These are phyloP conservation scores for Lophotriccus pileatus DNA, from an alignment of 2,797 vertebrate genomes.

Conservation along the genomic window DNA sequence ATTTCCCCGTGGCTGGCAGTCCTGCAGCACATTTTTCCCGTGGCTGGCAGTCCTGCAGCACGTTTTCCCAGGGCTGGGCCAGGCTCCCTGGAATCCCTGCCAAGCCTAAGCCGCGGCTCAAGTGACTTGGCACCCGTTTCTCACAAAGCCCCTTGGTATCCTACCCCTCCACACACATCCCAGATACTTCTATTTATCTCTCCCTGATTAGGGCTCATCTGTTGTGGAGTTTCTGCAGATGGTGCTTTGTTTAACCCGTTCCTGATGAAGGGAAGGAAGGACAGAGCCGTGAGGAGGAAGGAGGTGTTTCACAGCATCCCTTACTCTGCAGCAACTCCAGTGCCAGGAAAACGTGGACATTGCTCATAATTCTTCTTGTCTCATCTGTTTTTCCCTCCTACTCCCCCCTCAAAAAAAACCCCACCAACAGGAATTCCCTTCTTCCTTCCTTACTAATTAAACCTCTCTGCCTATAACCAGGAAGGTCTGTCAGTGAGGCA, in stretches of 20 bases:
- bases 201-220: background rate
- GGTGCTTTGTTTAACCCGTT: slow-evolving; percentile 66
- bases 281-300: slow-evolving; percentile 42
- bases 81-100: background rate
- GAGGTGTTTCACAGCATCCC: slow-evolving; percentile 33
- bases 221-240: slow-evolving; percentile 34
- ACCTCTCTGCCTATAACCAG: background rate
- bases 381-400: slow-evolving; percentile 41
- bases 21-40: background rate
- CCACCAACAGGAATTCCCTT: slow-evolving; percentile 64
- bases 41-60: background rate
- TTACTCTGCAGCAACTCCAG: background rate
- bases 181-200: background rate
- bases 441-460: slow-evolving; percentile 69
- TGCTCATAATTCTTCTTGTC: slow-evolving; percentile 25
- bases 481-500: slow-evolving; percentile 1
- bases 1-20: background rate
- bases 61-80: background rate
- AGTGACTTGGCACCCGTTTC: background rate
- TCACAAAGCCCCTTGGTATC: background rate
- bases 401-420: background rate
- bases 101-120: background rate
- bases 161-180: background rate
- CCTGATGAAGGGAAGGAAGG: slow-evolving; percentile 54
- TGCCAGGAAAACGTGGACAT: slow-evolving; percentile 47